Evolutionary conservation across 2,113 vertebrate genomes (phyloP).

Genomic region (Amphiprion percula): DNA sequence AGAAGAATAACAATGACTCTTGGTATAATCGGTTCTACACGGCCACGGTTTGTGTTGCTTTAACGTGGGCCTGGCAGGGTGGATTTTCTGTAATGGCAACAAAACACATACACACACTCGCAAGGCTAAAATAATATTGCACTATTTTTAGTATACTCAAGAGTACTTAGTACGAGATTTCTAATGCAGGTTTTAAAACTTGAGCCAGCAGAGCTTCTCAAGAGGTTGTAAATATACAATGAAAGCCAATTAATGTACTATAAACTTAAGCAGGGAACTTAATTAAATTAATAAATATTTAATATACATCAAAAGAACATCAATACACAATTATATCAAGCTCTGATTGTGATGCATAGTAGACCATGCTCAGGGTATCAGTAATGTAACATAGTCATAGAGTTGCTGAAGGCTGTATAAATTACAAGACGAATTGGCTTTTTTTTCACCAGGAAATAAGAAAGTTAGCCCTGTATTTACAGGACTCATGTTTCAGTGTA

Average conservation of each 20-base stretch:
- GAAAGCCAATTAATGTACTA: not conserved
- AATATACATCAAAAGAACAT: not conserved
- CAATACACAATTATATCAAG: not conserved
- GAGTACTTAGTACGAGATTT: not conserved
- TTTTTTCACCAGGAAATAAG: not conserved
- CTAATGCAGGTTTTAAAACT: not conserved
- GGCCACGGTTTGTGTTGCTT: slow-evolving; percentile 35
- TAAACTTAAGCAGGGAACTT: not conserved
- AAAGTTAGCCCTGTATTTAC: not conserved
- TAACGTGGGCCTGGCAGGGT: slow-evolving; percentile 14
- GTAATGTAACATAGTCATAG: not conserved
- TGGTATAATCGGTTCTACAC: slow-evolving; percentile 61
- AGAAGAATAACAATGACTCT: slow-evolving; percentile 71
- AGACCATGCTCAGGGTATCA: not conserved
- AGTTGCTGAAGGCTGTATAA: not conserved
- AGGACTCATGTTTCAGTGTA: not conserved
- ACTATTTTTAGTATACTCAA: not conserved
- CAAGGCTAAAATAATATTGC: slow-evolving; percentile 4
- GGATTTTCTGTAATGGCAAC: slow-evolving; percentile 38
- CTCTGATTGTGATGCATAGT: not conserved
- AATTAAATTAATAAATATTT: not conserved
- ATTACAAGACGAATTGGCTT: too few relatives aligned
- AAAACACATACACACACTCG: slow-evolving; percentile 8
- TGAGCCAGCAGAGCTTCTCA: not conserved
- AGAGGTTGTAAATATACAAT: not conserved